Base-by-base conservation (phyloP, 2,888 invertebrate species). In the Mamestra brassicae region DNA sequence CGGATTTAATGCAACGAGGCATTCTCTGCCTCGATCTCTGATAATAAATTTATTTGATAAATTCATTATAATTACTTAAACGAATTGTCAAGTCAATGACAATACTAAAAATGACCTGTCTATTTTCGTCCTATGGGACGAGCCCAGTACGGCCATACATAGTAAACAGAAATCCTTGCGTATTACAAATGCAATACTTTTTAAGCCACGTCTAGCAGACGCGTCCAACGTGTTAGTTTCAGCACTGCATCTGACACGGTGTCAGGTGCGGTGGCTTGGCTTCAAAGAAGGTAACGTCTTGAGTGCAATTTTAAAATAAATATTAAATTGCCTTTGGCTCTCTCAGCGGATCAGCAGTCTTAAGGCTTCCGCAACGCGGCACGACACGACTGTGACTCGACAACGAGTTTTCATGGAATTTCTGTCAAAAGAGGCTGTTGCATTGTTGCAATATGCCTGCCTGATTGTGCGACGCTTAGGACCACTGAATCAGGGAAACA, bases 121-220 rank as follows among this genome's bases (percentile, higher is more conserved):
- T 6, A 1, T 11, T 42, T n/a, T 11, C 47, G 13, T 4, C 11
- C 10, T 13, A 7, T 13, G 13, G 1, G 3, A 13, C 47, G 15
- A n/a, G 42, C 17, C 7, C 13, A 17, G 36, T 38, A n/a, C 45
- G 45, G 10, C 13, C 26, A 45, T 45, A 75, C 34, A 75, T 60
- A 36, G 38, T n/a, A 10, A 17, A 26, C 11, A 13, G 38, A 38
- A 38, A 11, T 10, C 47, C 47, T 52, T 61, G 5, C 38, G 38
- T 61, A 68, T 75, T 50, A 61, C 60, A 61, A 78, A 76, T 78
- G 69, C 78, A 76, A 68, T 15, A 61, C 34, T 54, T 61, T 2
- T 54, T n/a, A 55, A 61, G 60, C 34, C 38, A 67, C 77, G 74
- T 75, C 77, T 45, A 26, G 17, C 71, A 36, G 67, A 75, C 57